Evolutionary conservation across 2,888 invertebrate species (phyloP).

Genomic region (Bimastos eiseni): DNA sequence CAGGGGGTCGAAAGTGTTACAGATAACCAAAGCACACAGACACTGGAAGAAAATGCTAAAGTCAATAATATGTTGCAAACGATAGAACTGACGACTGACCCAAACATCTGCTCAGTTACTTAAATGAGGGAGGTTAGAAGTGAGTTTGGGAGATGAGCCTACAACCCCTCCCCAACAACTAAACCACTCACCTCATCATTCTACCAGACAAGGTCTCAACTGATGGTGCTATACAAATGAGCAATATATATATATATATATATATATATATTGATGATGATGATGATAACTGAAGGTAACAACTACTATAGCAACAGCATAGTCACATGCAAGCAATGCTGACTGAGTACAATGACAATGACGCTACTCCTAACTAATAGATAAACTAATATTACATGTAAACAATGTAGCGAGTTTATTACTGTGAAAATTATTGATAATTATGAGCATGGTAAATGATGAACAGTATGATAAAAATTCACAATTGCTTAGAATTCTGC

Average conservation of each 20-base stretch:
- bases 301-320: neutral
- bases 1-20: too few relatives aligned
- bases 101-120: too few relatives aligned
- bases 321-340: neutral
- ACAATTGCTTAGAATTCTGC: constrained; percentile 13
- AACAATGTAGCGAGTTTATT: neutral
- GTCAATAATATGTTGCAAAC: too few relatives aligned
- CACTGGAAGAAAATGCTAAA: too few relatives aligned
- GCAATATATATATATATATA: too few relatives aligned
- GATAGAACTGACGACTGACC: too few relatives aligned
- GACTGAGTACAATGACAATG: neutral
- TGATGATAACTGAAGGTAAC: neutral
- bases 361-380: neutral
- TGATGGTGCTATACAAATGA: too few relatives aligned
- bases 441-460: constrained; percentile 13
- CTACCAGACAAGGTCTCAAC: neutral
- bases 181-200: too few relatives aligned
- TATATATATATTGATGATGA: neutral
- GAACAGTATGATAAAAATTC: neutral
- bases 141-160: too few relatives aligned
- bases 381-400: neutral
- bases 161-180: too few relatives aligned
- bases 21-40: too few relatives aligned
- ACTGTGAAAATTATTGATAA: neutral
- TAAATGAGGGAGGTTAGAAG: too few relatives aligned